phyloP scores from a whole-genome alignment of 2,888 invertebrate genomes.

The Ceriagrion tenellum region DNA sequence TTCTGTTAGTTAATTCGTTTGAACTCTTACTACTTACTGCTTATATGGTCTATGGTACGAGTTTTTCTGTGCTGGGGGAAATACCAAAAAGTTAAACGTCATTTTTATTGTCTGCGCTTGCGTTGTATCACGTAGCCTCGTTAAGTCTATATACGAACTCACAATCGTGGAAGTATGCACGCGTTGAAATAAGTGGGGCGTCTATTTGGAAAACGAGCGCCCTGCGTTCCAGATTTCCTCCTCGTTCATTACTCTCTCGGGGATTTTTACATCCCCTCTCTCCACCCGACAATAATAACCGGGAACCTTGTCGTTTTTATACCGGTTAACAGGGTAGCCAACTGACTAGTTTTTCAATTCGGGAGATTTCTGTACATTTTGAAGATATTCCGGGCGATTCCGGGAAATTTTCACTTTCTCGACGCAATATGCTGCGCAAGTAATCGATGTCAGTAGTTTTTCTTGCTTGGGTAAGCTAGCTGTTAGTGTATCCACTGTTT shows the following conservation, averaged over 20 bases:
- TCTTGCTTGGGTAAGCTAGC: no score
- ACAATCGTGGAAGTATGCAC: slow-evolving; percentile 10
- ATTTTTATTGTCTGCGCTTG: background rate
- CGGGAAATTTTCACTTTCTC: no score
- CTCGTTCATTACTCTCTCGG: slow-evolving; percentile 16
- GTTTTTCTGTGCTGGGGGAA: background rate
- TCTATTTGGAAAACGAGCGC: background rate
- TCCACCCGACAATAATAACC: background rate
- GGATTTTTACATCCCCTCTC: background rate
- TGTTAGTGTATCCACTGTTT: no score
- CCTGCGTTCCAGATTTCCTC: background rate
- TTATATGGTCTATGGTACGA: background rate
- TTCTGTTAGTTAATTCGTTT: background rate
- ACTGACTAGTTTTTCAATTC: no score
- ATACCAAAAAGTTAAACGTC: background rate
- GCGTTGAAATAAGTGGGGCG: background rate
- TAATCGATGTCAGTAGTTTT: no score
- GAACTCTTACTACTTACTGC: background rate
- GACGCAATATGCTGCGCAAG: no score
- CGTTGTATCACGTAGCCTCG: background rate
- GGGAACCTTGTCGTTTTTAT: background rate
- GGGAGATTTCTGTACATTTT: no score
- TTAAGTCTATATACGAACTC: background rate
- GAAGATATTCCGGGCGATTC: no score
- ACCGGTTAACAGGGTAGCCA: background rate